Base-by-base conservation (phyloP, 2,797 vertebrate genomes). In the Cottoperca gobio region DNA sequence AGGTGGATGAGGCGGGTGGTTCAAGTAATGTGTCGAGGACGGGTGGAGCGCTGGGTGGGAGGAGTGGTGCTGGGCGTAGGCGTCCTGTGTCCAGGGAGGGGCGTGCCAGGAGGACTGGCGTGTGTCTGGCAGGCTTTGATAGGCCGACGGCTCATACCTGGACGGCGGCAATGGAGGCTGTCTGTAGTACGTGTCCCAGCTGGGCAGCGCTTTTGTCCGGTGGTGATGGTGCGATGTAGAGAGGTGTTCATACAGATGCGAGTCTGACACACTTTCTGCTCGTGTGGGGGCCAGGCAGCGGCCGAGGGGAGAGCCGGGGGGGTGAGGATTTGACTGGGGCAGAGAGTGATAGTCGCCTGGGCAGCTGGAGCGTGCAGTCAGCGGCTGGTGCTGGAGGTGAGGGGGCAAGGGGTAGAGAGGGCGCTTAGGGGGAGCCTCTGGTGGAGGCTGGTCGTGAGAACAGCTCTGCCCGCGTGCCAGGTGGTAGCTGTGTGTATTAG, bases 121-220 rank as follows among this genome's bases (percentile, higher is more conserved):
- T 40, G 94, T 96, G 69, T 99, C 97, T 0, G 96, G 96, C n/a
- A 96, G 92, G 88, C 96, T 97, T 88, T 97, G 97, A 90, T 97
- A 98, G 87, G 95, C 86, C 0, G 97, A 95, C 31, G 92, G 94
- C 88, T 98, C 96, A 0, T 97, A 97, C 61, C 96, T 95, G 33
- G 91, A 95, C 35, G 95, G 94, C 26, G 95, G 96, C 77, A 95
- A 87, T 0, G 92, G 91, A 8, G 95, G 86, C 86, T 95, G 96
- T 66, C 97, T 93, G 83, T 95, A 96, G 85, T 97, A 98, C 19
- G 95, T 55, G 4, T 98, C 97, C 97, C 97, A 98, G 55, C 93
- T 81, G 37, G 94, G 93, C 48, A 95, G 83, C 35, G 94, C 94
- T 4, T 97, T 97, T 3, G 95, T 94, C 52, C 93, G 93, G 40